A percentile compares a stretch with the other conserved stretches of the same genome.
phyloP scores from a whole-genome alignment of 1,140 invertebrate species.

The Bombus sylvicola region DNA sequence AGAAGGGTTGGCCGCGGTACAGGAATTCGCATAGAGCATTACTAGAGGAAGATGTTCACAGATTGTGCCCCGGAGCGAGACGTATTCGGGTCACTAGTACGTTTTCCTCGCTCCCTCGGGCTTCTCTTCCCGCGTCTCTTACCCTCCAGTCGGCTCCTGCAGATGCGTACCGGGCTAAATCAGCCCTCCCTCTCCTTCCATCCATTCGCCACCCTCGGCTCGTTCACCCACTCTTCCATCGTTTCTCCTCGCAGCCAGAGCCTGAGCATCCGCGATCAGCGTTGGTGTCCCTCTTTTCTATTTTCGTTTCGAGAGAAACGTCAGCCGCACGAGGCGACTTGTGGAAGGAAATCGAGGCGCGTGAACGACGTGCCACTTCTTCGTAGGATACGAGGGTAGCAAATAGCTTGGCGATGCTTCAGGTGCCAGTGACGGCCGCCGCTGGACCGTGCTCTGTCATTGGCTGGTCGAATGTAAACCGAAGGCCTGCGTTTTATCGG shows the following conservation, averaged over 20 bases:
- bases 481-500: slow-evolving; percentile 32
- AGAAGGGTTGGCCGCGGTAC: slow-evolving; percentile 41
- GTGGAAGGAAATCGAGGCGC: slow-evolving; percentile 42
- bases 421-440: slow-evolving; percentile 30
- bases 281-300: slow-evolving; percentile 17
- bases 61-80: slow-evolving; percentile 76
- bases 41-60: slow-evolving; percentile 79
- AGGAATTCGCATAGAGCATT: slow-evolving; percentile 76
- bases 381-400: background rate
- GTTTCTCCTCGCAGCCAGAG: background rate
- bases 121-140: slow-evolving; percentile 23
- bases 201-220: background rate
- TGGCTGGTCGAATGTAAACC: slow-evolving; percentile 10
- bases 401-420: background rate
- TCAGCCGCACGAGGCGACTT: slow-evolving; percentile 41
- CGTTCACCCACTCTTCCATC: background rate
- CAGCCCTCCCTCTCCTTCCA: background rate
- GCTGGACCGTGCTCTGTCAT: background rate
- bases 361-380: slow-evolving; percentile 1
- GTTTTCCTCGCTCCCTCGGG: slow-evolving; percentile 50
- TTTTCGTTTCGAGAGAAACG: slow-evolving; percentile 50
- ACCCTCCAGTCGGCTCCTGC: slow-evolving; percentile 41
- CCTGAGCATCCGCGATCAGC: background rate
- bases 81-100: slow-evolving; percentile 68
- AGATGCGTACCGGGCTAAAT: slow-evolving; percentile 40